Conservation (phyloP, 2,888 invertebrate species). For the Polylopha cassiicola region DNA sequence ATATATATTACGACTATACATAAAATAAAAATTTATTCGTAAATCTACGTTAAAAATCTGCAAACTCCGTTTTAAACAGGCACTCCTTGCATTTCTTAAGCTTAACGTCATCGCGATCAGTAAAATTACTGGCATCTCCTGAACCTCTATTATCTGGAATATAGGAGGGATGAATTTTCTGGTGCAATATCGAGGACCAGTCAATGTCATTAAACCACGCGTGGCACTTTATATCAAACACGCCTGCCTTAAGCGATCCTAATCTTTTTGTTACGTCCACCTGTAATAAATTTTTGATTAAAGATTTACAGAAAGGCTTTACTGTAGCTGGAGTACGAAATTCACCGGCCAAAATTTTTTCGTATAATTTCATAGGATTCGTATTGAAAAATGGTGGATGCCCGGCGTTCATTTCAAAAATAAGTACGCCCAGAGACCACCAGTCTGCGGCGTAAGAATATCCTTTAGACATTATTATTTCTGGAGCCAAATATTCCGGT, state of each 20-base stretch:
- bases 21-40: no score
- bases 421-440: conserved; percentile 94
- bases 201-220: conserved; percentile 84
- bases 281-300: conserved; percentile 87
- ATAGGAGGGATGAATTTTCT: conserved; percentile 80
- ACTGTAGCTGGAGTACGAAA: conserved; percentile 89
- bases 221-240: conserved; percentile 92
- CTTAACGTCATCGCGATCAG: conserved; percentile 72
- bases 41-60: conserved; percentile 73
- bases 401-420: conserved; percentile 93
- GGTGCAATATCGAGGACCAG: conserved; percentile 81
- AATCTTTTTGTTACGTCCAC: conserved; percentile 75
- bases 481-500: conserved; percentile 96
- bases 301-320: conserved; percentile 84
- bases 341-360: conserved; percentile 92
- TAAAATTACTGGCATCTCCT: conserved; percentile 82
- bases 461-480: conserved; percentile 91
- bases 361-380: conserved; percentile 93
- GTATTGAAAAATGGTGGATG: conserved; percentile 93
- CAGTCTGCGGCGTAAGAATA: conserved; percentile 95
- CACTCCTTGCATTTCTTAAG: conserved; percentile 67
- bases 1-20: no score
- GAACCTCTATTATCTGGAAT: conserved; percentile 70
- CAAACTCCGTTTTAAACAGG: conserved; percentile 80
- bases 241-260: conserved; percentile 92